Percentiles rank a stretch among this genome's conserved stretches.
phyloP scores from a whole-genome alignment of 2,888 invertebrate genomes.

The Pilophorus perplexus region DNA sequence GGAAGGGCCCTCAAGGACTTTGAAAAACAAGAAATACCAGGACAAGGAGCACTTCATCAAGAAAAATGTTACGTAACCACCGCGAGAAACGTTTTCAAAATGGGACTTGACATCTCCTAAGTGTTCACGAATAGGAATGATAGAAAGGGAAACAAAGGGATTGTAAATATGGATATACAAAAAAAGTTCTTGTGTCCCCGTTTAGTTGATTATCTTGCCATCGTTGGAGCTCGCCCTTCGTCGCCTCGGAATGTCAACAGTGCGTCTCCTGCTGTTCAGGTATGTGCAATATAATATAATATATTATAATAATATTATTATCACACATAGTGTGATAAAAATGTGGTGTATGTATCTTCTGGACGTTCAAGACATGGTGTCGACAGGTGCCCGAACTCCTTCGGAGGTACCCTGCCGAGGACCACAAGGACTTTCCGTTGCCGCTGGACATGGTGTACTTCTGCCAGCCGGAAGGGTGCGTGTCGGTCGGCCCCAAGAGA shows the following conservation, averaged over 20 bases:
- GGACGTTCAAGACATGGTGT: no score
- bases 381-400: conserved; percentile 87
- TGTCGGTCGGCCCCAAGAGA: conserved; percentile 82
- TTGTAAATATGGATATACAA: conserved; percentile 59
- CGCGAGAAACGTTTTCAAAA: conserved; percentile 8
- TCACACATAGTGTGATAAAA: not conserved
- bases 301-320: not conserved
- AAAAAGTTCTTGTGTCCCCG: conserved; percentile 81
- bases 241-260: conserved; percentile 62
- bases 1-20: not conserved
- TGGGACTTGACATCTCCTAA: conserved; percentile 28
- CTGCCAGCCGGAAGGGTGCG: conserved; percentile 99
- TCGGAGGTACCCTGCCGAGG: conserved; percentile 90
- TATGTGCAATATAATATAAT: conserved; percentile 51
- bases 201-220: conserved; percentile 92
- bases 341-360: not conserved
- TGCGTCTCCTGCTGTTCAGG: conserved; percentile 75
- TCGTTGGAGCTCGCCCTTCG: conserved; percentile 85
- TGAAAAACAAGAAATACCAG: conserved; percentile 17
- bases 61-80: conserved; percentile 33
- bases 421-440: conserved; percentile 95
- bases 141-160: not conserved
- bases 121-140: no score
- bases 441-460: conserved; percentile 99
- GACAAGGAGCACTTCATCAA: conserved; percentile 25